Conservation (phyloP, 2,113 vertebrate genomes). For the Columbina picui region DNA sequence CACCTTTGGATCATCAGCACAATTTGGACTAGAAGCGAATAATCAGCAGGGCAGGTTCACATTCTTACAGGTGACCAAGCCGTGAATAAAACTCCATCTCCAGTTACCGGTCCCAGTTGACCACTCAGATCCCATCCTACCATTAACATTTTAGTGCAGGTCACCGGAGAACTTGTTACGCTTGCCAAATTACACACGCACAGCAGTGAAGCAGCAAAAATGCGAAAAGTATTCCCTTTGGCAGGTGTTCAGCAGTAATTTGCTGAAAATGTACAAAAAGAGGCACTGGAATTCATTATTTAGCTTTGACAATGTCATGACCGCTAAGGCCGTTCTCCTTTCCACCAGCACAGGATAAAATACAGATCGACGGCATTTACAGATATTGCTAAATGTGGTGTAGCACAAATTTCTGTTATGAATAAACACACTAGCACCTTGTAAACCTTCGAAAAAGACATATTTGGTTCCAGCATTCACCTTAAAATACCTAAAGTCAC, state of each 20-base stretch:
- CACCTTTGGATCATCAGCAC: neutral
- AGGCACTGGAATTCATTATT: conserved; percentile 1
- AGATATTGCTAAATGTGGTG: neutral
- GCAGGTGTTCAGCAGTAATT: conserved; percentile 51
- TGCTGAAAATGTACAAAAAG: neutral
- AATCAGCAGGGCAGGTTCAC: neutral
- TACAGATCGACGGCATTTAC: accelerated
- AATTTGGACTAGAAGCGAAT: accelerated
- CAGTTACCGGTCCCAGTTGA: neutral
- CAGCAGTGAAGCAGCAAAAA: neutral
- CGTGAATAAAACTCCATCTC: neutral
- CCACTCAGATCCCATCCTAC: neutral
- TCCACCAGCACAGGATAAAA: neutral
- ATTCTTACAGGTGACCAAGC: neutral
- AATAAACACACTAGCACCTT: neutral
- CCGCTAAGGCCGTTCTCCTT: neutral
- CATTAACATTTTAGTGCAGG: neutral
- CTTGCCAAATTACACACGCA: neutral
- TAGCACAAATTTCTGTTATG: neutral
- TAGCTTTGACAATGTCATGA: conserved; percentile 46
- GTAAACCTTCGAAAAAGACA: accelerated
- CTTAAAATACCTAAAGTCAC: neutral
- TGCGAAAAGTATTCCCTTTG: conserved; percentile 31
- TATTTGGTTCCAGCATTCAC: neutral
- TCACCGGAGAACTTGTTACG: neutral